phyloP scores from a whole-genome alignment of 23 tunicate species.

The Halocynthia roretzi region DNA sequence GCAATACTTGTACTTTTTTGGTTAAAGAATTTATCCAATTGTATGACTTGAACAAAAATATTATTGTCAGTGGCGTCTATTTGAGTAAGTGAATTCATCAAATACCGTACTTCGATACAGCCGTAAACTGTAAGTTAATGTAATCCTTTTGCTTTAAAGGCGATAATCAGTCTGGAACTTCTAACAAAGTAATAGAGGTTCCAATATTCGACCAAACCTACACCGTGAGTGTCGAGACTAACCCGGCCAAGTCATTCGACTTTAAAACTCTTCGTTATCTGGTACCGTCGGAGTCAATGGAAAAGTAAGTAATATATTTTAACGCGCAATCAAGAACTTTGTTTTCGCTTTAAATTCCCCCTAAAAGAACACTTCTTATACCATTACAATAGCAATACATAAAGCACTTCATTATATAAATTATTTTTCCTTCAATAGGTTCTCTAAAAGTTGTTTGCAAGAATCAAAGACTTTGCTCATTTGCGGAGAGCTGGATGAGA shows the following conservation, averaged over 20 bases:
- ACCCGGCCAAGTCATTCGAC: conserved; percentile 41
- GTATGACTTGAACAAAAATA: no score
- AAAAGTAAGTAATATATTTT: conserved; percentile 32
- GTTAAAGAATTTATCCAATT: no score
- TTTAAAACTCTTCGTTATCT: conserved; percentile 29
- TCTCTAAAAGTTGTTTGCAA: not conserved
- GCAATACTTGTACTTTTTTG: no score
- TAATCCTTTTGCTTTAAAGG: no score
- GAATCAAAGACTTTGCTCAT: conserved; percentile 20
- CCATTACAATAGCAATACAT: not conserved
- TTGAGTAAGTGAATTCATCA: no score
- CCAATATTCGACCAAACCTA: conserved; percentile 82
- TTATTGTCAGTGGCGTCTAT: no score
- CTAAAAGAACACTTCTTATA: no score
- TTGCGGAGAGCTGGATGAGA: conserved; percentile 27
- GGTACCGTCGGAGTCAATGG: conserved; percentile 27
- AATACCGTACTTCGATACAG: no score
- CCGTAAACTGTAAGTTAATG: no score
- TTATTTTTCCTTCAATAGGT: not conserved
- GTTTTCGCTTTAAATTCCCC: no score
- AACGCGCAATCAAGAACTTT: not conserved
- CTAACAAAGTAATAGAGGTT: conserved; percentile 24
- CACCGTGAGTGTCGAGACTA: conserved; percentile 38
- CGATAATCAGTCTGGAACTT: no score
- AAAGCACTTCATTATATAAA: not conserved